phyloP scores from a whole-genome alignment of 2,797 vertebrate genomes.

The Protosalanx chinensis region DNA sequence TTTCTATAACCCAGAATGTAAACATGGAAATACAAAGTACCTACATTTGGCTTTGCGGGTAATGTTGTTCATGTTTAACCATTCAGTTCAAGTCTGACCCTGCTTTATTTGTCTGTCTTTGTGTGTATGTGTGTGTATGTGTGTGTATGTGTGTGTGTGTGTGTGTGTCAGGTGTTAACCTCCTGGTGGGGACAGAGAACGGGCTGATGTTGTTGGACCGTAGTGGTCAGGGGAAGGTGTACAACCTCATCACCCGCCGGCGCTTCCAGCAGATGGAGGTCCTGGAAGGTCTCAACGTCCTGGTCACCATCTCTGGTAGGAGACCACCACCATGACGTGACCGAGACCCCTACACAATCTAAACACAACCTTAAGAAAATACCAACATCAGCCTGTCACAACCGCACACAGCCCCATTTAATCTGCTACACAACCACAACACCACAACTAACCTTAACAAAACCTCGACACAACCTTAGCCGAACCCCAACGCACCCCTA shows the following conservation, averaged over 20 bases:
- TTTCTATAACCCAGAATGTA: too few relatives aligned
- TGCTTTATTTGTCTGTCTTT: background rate
- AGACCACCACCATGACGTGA: background rate
- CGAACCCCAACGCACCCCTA: background rate
- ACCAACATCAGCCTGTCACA: background rate
- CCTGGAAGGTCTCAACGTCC: conserved; percentile 93
- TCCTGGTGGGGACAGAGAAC: conserved; percentile 95
- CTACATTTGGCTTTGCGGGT: too few relatives aligned
- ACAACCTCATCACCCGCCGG: conserved; percentile 93
- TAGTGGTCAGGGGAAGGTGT: conserved; percentile 97
- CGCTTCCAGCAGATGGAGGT: conserved; percentile 98
- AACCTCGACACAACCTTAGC: background rate
- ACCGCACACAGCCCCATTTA: background rate
- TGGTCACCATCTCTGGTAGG: conserved; percentile 96
- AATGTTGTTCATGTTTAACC: background rate
- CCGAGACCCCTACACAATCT: background rate
- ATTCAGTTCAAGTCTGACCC: background rate
- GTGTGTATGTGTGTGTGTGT: background rate
- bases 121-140: background rate
- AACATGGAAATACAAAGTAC: too few relatives aligned
- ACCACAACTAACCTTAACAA: background rate
- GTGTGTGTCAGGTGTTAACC: conserved; percentile 83
- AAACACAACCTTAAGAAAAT: background rate
- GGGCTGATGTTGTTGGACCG: conserved; percentile 95
- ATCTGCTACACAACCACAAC: background rate